Conservation (phyloP, 2,113 vertebrate genomes). For the Actinemys pallida region DNA sequence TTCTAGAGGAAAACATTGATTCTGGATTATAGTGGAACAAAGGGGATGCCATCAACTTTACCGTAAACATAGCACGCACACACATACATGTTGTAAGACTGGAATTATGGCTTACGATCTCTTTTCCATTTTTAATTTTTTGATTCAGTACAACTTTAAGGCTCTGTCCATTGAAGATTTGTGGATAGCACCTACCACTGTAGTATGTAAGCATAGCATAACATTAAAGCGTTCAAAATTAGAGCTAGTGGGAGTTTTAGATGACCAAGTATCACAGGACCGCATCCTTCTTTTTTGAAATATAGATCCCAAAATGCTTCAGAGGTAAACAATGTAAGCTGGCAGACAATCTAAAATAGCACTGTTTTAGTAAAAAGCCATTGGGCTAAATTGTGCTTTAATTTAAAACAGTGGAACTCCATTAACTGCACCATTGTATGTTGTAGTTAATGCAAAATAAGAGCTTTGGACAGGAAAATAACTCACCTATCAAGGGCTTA, state of each 20-base stretch:
- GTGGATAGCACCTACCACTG: not conserved
- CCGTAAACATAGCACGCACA: not conserved
- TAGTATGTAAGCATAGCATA: not conserved
- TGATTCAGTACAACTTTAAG: not conserved
- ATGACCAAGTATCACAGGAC: fast-evolving
- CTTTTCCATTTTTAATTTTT: not conserved
- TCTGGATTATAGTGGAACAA: fast-evolving
- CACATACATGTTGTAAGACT: fast-evolving
- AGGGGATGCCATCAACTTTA: fast-evolving
- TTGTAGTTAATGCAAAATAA: not conserved
- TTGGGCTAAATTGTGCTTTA: not conserved
- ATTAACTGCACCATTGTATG: not conserved
- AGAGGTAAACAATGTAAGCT: not conserved
- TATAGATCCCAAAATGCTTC: not conserved
- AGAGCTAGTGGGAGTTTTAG: not conserved
- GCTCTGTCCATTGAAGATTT: not conserved
- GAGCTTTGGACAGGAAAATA: not conserved
- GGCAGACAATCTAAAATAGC: not conserved
- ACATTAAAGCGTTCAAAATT: too few relatives aligned
- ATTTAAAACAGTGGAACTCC: not conserved
- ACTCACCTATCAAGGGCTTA: not conserved
- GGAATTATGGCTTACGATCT: not conserved
- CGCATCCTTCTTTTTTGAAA: not conserved
- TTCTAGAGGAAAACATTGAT: fast-evolving
- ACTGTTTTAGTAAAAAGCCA: not conserved